Conservation (phyloP, 2,797 vertebrate genomes). For the Eulemur mongoz region DNA sequence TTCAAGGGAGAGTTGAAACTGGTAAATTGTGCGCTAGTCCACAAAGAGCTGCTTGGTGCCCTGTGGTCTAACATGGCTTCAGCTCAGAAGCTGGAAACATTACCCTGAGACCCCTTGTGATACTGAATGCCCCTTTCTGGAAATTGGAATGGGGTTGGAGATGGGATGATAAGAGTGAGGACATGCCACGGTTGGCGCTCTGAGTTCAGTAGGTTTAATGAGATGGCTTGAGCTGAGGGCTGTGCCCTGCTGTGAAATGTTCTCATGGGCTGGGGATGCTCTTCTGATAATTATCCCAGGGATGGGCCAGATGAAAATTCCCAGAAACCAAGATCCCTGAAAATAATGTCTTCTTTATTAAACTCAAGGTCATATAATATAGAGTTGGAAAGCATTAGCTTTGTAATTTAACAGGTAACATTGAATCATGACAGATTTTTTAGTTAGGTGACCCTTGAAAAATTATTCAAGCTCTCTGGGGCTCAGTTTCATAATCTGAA, state of each 20-base stretch:
- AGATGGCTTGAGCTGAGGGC: background rate
- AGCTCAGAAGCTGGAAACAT: background rate
- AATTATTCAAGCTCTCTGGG: background rate
- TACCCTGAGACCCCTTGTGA: background rate
- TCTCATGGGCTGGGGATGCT: background rate
- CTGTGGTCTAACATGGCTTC: background rate
- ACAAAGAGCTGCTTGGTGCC: background rate
- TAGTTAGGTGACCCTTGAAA: background rate
- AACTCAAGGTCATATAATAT: background rate
- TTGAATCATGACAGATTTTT: slow-evolving; percentile 16
- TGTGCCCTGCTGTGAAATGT: no score
- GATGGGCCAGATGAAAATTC: background rate
- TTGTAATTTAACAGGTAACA: background rate
- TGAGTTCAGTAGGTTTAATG: background rate
- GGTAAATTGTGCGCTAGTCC: background rate
- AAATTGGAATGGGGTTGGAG: background rate
- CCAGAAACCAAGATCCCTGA: background rate
- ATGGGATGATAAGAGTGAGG: background rate
- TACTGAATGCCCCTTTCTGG: background rate
- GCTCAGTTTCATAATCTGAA: background rate
- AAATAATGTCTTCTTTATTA: background rate
- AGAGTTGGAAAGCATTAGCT: background rate
- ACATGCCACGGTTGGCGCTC: background rate
- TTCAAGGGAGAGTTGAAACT: background rate
- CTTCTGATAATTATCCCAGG: background rate